Evolutionary conservation across 1,140 invertebrate genomes (phyloP).

Genomic region (Atta cephalotes): DNA sequence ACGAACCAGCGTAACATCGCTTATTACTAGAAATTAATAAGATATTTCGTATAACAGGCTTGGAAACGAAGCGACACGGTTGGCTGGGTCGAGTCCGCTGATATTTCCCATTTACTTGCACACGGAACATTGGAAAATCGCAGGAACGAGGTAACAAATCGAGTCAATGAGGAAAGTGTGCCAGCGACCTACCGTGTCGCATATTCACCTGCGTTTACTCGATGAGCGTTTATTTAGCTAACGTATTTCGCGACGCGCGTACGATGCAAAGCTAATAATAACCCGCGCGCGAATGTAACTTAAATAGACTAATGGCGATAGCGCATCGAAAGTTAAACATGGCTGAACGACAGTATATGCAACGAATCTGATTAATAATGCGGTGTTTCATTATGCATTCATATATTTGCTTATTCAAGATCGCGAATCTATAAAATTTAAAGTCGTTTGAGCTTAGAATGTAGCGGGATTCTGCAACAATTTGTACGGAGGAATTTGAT

Average conservation of each 20-base stretch:
- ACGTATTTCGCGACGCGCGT: constrained; percentile 18
- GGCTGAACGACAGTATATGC: neutral
- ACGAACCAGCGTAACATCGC: constrained; percentile 5
- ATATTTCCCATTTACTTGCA: constrained; percentile 25
- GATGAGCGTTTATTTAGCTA: constrained; percentile 58
- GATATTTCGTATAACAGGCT: constrained; percentile 23
- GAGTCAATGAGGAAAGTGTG: constrained; percentile 83
- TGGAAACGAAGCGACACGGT: constrained; percentile 32
- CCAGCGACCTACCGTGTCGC: constrained; percentile 80
- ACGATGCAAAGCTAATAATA: constrained; percentile 33
- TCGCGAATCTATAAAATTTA: neutral
- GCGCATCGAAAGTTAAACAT: constrained; percentile 20
- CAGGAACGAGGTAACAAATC: constrained; percentile 78
- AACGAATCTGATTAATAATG: neutral
- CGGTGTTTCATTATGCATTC: neutral
- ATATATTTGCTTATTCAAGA: neutral
- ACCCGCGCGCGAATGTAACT: constrained; percentile 5
- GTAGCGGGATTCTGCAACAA: neutral
- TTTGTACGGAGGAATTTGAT: constrained; percentile 4
- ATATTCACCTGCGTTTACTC: constrained; percentile 56
- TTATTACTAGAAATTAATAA: constrained; percentile 44
- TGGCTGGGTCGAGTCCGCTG: constrained; percentile 9
- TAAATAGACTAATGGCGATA: constrained; percentile 62
- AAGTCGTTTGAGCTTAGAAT: neutral
- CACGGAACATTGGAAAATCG: constrained; percentile 64